Evolutionary conservation across 1,140 invertebrate genomes (phyloP), one percentile per base, ranked within the genome.

Genomic region (Antheraea pernyi): DNA sequence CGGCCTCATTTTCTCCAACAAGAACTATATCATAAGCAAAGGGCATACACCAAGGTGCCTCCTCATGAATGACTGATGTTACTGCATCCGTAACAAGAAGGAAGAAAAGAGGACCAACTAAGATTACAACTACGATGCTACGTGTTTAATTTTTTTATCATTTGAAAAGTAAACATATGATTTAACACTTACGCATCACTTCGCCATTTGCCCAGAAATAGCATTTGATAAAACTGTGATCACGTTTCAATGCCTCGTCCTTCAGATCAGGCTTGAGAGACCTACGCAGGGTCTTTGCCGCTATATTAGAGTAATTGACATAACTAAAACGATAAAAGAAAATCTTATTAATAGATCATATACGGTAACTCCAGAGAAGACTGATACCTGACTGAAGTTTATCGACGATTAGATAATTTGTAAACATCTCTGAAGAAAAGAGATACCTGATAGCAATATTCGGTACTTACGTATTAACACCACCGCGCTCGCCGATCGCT

Each of bases 291-390:
- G 96, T 88, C 81, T 93, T 95, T 7, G 97, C 97, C 76, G 97
- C 97, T 83, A 98, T 98, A 81, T 96, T 96, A 8, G 97, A 98
- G 83, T 97, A 98, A 85, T 97, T 97, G 76, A 98, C 96, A 91
- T 98, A 98, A 90, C 97, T 98, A 83, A 94, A 22, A 63, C 65
- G 16, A 37, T 4, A 11, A 37, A 37, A 36, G 36, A 18, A 64
- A 53, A 16, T n/a, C 10, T 0, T 53, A 16, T 53, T 53, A 13
- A 16, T 13, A 53, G 46, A 16, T 0, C 11, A 42, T 10, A 7
- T 42, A 42, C 7, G 39, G 8, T 10, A 16, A 53, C 46, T 53
- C 5, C 0, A 53, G 13, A 16, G 16, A 13, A 53, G 5, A 53
- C 39, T 42, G 7, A 42, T 4, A 30, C 4, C 22, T 30, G 22